Evolutionary conservation across 2,888 invertebrate genomes (phyloP).

Genomic region (Yponomeuta plumbellus): DNA sequence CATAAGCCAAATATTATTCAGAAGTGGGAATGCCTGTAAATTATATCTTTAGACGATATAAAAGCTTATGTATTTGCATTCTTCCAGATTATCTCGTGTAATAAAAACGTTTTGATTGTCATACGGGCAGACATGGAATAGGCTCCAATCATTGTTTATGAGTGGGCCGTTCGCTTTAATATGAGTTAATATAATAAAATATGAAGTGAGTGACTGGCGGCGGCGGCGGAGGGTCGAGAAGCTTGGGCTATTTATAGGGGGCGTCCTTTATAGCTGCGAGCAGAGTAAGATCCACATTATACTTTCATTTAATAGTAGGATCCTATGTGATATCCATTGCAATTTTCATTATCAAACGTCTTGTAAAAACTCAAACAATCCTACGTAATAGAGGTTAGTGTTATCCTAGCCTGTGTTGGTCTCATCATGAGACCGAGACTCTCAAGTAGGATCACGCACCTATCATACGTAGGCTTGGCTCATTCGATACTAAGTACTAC

Average conservation of each 20-base stretch:
- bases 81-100: background rate
- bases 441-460: too few species aligned
- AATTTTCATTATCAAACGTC: too few species aligned
- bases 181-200: slow-evolving; percentile 1
- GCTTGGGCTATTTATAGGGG: background rate
- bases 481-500: too few species aligned
- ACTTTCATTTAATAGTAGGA: too few species aligned
- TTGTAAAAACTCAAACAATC: too few species aligned
- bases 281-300: too few species aligned
- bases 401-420: too few species aligned
- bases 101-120: background rate
- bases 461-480: too few species aligned
- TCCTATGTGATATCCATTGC: too few species aligned
- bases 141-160: slow-evolving; percentile 5
- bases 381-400: too few species aligned
- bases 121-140: background rate
- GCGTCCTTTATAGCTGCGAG: background rate
- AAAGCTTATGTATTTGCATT: background rate
- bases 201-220: background rate
- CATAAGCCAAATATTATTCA: background rate
- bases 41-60: background rate
- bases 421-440: too few species aligned
- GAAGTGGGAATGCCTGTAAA: background rate
- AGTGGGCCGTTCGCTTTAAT: background rate
- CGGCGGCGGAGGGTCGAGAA: background rate